Conservation (phyloP, 2,888 invertebrate species). For the Dendrolimus pini region DNA sequence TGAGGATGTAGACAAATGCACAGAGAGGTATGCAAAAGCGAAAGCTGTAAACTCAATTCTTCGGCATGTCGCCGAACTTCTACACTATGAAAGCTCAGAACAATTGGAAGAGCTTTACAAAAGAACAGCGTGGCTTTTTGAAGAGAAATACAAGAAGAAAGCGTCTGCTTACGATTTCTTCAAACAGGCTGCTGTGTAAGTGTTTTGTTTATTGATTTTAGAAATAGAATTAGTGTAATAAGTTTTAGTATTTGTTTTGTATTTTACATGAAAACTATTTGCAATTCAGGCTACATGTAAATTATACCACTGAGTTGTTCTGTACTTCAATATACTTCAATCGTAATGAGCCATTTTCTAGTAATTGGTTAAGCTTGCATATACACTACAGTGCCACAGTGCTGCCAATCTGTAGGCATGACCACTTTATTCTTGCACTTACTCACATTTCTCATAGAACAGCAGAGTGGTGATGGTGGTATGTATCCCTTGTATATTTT, state of each 20-base stretch:
- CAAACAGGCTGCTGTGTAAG: constrained; percentile 97
- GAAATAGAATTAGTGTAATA: no score
- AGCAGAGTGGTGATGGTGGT: no score
- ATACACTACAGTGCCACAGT: no score
- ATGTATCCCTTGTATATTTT: no score
- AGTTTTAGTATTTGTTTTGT: background rate
- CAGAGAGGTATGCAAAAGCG: constrained; percentile 98
- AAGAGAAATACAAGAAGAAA: constrained; percentile 96
- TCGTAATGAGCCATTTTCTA: no score
- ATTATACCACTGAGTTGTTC: no score
- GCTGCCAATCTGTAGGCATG: no score
- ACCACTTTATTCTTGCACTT: no score
- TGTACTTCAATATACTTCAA: no score
- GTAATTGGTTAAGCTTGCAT: no score
- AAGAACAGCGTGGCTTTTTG: constrained; percentile 98
- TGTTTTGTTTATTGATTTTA: constrained; percentile 17
- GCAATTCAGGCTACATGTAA: no score
- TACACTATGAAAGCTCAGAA: constrained; percentile 93
- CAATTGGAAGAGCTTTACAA: constrained; percentile 96
- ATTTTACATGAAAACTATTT: background rate
- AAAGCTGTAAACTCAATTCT: constrained; percentile 99
- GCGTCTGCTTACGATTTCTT: constrained; percentile 98
- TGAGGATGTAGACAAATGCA: constrained; percentile 98
- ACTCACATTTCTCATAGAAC: no score
- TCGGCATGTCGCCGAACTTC: constrained; percentile 96